phyloP scores from a whole-genome alignment of 2,113 vertebrate genomes.

The Hepsetus odoe region DNA sequence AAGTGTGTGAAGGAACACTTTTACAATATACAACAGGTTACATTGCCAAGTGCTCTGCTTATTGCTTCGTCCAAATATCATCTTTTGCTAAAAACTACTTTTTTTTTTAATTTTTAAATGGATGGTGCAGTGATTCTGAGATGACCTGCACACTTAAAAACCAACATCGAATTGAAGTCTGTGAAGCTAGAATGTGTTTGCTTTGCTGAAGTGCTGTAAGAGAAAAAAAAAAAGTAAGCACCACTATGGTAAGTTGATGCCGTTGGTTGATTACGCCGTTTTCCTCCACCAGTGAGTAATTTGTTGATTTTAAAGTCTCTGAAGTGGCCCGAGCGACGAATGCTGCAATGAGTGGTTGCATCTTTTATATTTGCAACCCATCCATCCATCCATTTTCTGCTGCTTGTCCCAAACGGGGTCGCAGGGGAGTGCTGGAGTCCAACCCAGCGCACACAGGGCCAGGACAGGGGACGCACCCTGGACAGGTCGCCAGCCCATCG shows the following conservation, averaged over 20 bases:
- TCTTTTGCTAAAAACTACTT: background rate
- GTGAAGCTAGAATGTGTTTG: background rate
- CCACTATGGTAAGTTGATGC: constrained; percentile 37
- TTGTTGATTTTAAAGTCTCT: constrained; percentile 37
- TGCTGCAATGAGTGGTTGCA: background rate
- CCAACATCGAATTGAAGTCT: background rate
- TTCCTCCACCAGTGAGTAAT: constrained; percentile 3
- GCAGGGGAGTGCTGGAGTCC: too few relatives aligned
- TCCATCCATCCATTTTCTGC: too few relatives aligned
- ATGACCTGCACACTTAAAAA: too few relatives aligned
- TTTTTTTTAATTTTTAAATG: too few relatives aligned
- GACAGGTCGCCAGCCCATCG: too few relatives aligned
- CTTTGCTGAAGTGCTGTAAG: constrained; percentile 1
- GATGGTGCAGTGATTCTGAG: too few relatives aligned
- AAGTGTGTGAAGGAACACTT: background rate
- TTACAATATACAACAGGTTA: background rate
- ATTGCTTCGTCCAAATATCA: background rate
- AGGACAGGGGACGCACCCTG: too few relatives aligned
- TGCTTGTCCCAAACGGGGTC: too few relatives aligned
- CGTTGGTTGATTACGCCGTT: constrained; percentile 34
- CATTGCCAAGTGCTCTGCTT: background rate
- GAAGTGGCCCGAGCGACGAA: constrained; percentile 39
- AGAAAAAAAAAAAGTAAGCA: constrained; percentile 1
- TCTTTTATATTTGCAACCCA: constrained; percentile 21
- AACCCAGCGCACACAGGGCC: too few relatives aligned